phyloP scores from a whole-genome alignment of 92 coral and sea anemone species.

The Actinernus sp. region DNA sequence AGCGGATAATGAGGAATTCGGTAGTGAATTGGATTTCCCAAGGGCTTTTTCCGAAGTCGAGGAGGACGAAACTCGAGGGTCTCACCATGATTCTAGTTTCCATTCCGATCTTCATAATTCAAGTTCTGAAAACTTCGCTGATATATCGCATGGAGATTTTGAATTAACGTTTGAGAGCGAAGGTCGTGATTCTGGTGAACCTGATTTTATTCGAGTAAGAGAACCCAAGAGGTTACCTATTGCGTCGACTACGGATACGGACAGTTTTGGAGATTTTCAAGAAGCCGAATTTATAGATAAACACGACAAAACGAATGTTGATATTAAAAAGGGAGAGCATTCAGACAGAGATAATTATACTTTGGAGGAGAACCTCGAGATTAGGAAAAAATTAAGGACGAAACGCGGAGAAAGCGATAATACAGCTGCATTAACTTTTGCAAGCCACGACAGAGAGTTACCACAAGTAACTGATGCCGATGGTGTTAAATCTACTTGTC shows the following conservation, averaged over 20 bases:
- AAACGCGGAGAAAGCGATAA: background rate
- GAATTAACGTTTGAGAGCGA: background rate
- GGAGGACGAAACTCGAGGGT: conserved; percentile 1
- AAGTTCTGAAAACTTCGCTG: conserved; percentile 3
- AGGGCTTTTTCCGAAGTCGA: conserved; percentile 72
- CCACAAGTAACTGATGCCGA: background rate
- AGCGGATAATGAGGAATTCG: conserved; percentile 69
- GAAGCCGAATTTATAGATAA: background rate
- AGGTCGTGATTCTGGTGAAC: background rate
- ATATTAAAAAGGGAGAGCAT: too few relatives aligned
- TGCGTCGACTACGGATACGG: background rate
- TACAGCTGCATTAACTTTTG: background rate
- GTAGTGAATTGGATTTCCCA: conserved; percentile 63
- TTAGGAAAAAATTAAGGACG: background rate
- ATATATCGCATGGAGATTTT: background rate
- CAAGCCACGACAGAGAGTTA: background rate
- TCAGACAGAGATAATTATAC: background rate
- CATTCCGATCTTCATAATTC: background rate
- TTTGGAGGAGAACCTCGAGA: background rate
- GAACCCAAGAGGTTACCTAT: background rate
- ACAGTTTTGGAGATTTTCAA: background rate
- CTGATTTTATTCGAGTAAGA: too few relatives aligned
- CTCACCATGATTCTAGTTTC: background rate
- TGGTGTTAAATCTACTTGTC: background rate
- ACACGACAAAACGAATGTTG: background rate